Evolutionary conservation across 2,888 invertebrate genomes (phyloP).

Genomic region (Muschampia staudingeri): DNA sequence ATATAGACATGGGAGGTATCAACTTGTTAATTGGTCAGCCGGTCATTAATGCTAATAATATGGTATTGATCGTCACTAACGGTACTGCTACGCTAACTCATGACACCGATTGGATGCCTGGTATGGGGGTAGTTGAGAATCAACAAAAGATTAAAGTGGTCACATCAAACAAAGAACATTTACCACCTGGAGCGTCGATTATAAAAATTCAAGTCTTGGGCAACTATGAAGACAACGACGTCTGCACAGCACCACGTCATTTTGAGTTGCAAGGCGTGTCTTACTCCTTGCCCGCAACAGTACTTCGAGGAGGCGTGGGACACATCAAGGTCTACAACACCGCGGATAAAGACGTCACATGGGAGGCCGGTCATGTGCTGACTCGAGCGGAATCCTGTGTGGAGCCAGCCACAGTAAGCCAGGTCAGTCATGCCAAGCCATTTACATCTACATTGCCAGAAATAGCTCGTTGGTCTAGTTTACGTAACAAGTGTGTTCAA

Average conservation of each 20-base stretch:
- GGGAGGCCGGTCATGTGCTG: slow-evolving; percentile 50
- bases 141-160: slow-evolving; percentile 45
- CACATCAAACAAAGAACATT: slow-evolving; percentile 48
- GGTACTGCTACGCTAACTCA: too few relatives aligned
- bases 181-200: slow-evolving; percentile 63
- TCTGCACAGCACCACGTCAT: slow-evolving; percentile 62
- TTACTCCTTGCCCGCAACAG: slow-evolving; percentile 66
- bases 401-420: slow-evolving; percentile 33
- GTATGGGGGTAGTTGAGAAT: too few relatives aligned
- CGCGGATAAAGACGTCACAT: slow-evolving; percentile 45
- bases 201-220: slow-evolving; percentile 58
- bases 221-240: slow-evolving; percentile 51
- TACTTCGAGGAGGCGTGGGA: slow-evolving; percentile 64
- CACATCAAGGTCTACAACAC: slow-evolving; percentile 68
- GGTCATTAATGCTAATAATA: slow-evolving; percentile 48
- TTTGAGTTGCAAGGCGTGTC: slow-evolving; percentile 62
- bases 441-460: too few relatives aligned
- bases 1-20: slow-evolving; percentile 58
- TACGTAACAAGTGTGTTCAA: too few relatives aligned
- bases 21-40: slow-evolving; percentile 67
- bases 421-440: background rate
- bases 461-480: too few relatives aligned
- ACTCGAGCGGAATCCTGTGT: slow-evolving; percentile 55
- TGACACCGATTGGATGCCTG: slow-evolving; percentile 45
- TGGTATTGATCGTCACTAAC: too few relatives aligned